Base-by-base conservation (phyloP, 1,140 invertebrate species). In the Trypoxylus dichotomus region DNA sequence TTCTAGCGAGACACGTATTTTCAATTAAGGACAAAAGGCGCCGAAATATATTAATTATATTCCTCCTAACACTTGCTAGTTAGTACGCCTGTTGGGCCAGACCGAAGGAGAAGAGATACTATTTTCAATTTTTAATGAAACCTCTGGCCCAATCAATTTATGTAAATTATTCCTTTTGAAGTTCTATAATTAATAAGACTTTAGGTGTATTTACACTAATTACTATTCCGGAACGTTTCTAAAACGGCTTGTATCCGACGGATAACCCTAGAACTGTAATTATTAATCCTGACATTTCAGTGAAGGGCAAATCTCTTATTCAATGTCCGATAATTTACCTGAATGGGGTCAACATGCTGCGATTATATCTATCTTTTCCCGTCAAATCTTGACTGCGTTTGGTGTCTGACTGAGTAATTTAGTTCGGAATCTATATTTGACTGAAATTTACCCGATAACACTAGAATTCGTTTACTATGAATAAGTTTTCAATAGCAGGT, bases 291-390 rank as follows among this genome's bases (percentile, higher is more conserved):
- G 63, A 71, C 63, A 29, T 32, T 54, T 24, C n/a, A 24, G 13
- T n/a, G 21, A 8, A 13, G 21, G 3, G 25, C 10, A 0, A 29
- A 71, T 71, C 63, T 71, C 63, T 71, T 71, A 71, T 71, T 71
- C 63, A 71, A 71, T 71, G 63, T 71, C 63, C 63, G 63, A 71
- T 25, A 71, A 71, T 71, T 71, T 27, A 71, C 63, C 63, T 25
- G 63, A 71, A 71, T 15, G 63, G 29, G 63, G 63, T 71, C 63
- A 71, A n/a, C 24, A 15, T 71, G 19, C 47, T 19, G 47, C 47
- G 47, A 54, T 54, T 54, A 15, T 19, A 54, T 19, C 2, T 19
- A 19, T 54, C 47, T 54, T 54, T 8, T 37, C 32, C 10, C 0
- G 13, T 19, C 47, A 54, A 54, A 54, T 54, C 15, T 19, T 8